Conservation (phyloP, 2,888 invertebrate genomes). For the Cyrtodaria siliqua region DNA sequence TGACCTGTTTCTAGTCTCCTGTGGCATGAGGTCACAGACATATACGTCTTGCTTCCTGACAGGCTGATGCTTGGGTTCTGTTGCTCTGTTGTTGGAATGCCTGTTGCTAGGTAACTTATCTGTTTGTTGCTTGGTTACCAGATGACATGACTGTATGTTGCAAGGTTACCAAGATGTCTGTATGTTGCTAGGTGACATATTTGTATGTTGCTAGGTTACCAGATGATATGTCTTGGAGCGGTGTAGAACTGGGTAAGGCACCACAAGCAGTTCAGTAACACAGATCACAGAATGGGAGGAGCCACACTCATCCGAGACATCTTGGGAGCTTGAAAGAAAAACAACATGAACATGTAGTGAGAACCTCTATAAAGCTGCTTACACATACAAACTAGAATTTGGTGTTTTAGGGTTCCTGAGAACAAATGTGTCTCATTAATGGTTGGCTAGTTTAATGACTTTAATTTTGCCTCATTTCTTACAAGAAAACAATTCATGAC, state of each 20-base stretch:
- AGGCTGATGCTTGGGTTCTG: too few relatives aligned
- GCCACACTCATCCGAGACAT: conserved; percentile 60
- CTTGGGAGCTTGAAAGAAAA: conserved; percentile 53
- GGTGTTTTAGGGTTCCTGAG: background rate
- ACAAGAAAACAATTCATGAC: too few relatives aligned
- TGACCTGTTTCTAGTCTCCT: too few relatives aligned
- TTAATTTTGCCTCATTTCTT: too few relatives aligned
- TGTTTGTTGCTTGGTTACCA: conserved; percentile 4
- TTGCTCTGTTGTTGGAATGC: too few relatives aligned
- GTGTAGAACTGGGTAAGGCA: conserved; percentile 27
- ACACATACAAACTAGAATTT: background rate
- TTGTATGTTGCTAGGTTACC: conserved; percentile 7
- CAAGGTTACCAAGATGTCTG: conserved; percentile 4
- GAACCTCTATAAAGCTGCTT: background rate
- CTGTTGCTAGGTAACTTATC: too few relatives aligned
- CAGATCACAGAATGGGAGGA: conserved; percentile 52
- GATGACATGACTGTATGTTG: background rate
- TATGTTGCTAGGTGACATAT: background rate
- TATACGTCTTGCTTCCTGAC: too few relatives aligned
- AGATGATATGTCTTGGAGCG: conserved; percentile 21
- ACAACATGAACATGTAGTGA: background rate
- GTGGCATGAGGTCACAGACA: too few relatives aligned
- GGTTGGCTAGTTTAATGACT: too few relatives aligned
- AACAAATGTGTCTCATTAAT: too few relatives aligned
- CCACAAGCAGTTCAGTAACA: conserved; percentile 19